phyloP scores from a whole-genome alignment of 2,888 invertebrate genomes.

The Andrena bucephala region DNA sequence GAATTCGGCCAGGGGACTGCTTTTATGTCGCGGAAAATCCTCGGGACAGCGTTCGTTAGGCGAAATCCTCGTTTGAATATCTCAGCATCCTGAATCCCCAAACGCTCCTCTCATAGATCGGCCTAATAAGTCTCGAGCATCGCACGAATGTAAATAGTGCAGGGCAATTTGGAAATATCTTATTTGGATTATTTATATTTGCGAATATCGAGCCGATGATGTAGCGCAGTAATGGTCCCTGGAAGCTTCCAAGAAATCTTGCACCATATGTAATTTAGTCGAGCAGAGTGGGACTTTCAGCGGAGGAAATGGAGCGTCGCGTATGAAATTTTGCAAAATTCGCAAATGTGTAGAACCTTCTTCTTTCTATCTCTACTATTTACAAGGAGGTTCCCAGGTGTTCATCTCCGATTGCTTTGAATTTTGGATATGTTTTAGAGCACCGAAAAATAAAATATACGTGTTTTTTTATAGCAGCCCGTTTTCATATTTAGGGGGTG shows the following conservation, averaged over 20 bases:
- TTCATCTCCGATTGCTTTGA: too few species aligned
- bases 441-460: too few species aligned
- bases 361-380: not conserved
- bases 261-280: conserved; percentile 41
- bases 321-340: conserved; percentile 40
- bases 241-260: conserved; percentile 35
- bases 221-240: not conserved
- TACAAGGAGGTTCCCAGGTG: too few species aligned
- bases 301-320: conserved; percentile 20
- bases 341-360: conserved; percentile 4
- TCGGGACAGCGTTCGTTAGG: conserved; percentile 34
- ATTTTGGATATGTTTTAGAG: too few species aligned
- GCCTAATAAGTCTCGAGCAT: conserved; percentile 34
- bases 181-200: too few species aligned
- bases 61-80: conserved; percentile 23
- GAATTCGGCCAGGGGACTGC: not conserved
- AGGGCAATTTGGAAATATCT: not conserved
- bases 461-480: too few species aligned
- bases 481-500: too few species aligned
- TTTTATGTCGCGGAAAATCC: not conserved
- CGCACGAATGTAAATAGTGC: conserved; percentile 15
- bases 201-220: not conserved
- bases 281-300: conserved; percentile 19
- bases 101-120: conserved; percentile 20
- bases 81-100: not conserved